Evolutionary conservation across 2,888 invertebrate species (phyloP).

Genomic region (Hipparchia sbordonii): DNA sequence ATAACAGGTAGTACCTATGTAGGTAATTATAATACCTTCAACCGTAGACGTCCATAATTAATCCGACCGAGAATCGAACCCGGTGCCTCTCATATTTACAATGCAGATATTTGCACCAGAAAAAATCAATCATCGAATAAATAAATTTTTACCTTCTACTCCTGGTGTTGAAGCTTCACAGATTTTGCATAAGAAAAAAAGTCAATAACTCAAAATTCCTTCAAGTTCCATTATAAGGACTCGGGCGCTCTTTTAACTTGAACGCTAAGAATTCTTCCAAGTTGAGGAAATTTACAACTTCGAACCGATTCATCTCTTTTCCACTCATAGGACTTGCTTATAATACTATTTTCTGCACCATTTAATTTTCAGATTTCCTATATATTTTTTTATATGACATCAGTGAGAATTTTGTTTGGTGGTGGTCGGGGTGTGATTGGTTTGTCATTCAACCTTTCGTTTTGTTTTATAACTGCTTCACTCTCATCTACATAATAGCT

Average conservation of each 20-base stretch:
- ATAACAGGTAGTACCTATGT: too few species aligned
- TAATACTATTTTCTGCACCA: background rate
- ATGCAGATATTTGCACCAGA: too few species aligned
- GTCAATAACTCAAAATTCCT: slow-evolving; percentile 15
- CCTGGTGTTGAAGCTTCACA: slow-evolving; percentile 6
- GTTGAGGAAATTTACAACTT: slow-evolving; percentile 11
- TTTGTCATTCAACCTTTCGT: too few species aligned
- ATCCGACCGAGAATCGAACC: too few species aligned
- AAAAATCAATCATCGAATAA: background rate
- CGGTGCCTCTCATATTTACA: too few species aligned
- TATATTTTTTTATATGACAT: too few species aligned
- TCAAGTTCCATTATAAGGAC: slow-evolving; percentile 11
- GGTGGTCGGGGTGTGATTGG: too few species aligned
- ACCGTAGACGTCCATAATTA: too few species aligned
- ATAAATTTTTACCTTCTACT: background rate
- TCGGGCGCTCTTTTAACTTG: slow-evolving; percentile 7
- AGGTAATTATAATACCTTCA: too few species aligned
- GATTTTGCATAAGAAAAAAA: slow-evolving; percentile 6
- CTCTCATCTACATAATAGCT: too few species aligned
- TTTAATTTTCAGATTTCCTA: background rate
- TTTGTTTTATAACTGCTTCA: too few species aligned
- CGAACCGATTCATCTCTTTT: slow-evolving; percentile 5
- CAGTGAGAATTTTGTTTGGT: too few species aligned
- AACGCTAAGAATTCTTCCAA: slow-evolving; percentile 3
- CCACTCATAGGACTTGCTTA: background rate